Conservation (phyloP, 1,140 invertebrate species). For the Oryctes rhinoceros region DNA sequence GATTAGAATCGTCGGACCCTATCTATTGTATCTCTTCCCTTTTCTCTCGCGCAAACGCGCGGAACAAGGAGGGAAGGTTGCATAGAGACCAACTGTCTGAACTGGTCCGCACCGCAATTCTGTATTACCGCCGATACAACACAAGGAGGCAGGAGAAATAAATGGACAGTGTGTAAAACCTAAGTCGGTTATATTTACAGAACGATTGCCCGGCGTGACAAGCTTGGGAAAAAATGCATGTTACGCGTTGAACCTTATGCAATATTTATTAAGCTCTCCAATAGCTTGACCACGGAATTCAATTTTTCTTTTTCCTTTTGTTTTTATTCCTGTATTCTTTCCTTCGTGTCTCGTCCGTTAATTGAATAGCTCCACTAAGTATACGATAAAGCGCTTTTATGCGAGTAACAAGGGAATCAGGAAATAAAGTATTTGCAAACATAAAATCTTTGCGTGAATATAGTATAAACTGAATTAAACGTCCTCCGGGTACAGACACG, state of each 20-base stretch:
- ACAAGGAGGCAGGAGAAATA: conserved; percentile 24
- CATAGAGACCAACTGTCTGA: conserved; percentile 18
- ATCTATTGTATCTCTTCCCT: conserved; percentile 13
- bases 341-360: background rate
- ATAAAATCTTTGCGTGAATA: too few relatives aligned
- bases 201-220: conserved; percentile 26
- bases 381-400: too few relatives aligned
- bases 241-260: conserved; percentile 29
- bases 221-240: conserved; percentile 34
- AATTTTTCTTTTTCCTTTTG: background rate
- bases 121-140: conserved; percentile 30
- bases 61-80: background rate
- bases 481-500: too few relatives aligned
- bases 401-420: too few relatives aligned
- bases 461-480: too few relatives aligned
- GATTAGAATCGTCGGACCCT: conserved; percentile 28
- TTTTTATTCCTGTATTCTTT: background rate
- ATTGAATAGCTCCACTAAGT: too few relatives aligned
- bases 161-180: conserved; percentile 31
- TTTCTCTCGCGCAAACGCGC: background rate
- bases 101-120: conserved; percentile 30
- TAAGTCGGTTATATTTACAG: conserved; percentile 37
- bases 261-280: conserved; percentile 24
- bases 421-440: too few relatives aligned
- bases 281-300: background rate